phyloP scores from a whole-genome alignment of 2,888 invertebrate species.

The Dimorphilus gyrociliatus region DNA sequence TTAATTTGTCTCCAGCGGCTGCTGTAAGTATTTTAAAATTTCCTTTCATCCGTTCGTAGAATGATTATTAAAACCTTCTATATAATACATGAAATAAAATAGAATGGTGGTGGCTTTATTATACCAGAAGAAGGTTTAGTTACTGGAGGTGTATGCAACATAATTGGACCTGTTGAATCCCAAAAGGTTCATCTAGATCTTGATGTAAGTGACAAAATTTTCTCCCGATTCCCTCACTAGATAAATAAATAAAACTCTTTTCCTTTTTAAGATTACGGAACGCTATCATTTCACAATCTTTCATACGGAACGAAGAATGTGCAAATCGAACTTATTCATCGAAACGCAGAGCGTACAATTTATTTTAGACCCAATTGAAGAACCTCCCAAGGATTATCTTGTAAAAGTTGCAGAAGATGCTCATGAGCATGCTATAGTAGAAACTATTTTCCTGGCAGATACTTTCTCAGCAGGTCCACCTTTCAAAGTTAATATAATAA shows the following conservation, averaged over 20 bases:
- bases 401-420: constrained; percentile 17
- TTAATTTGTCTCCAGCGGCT: constrained; percentile 13
- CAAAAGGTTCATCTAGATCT: constrained; percentile 5
- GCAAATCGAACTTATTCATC: constrained; percentile 14
- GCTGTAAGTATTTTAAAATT: constrained; percentile 7
- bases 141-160: constrained; percentile 6
- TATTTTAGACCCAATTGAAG: constrained; percentile 10
- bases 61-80: not conserved
- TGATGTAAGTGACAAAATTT: no score
- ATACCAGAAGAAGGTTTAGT: constrained; percentile 6
- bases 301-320: constrained; percentile 13
- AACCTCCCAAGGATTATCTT: constrained; percentile 17
- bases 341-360: constrained; percentile 13
- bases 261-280: constrained; percentile 4
- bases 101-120: constrained; percentile 11
- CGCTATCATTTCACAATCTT: constrained; percentile 12
- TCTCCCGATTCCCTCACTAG: no score
- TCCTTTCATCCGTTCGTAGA: not conserved
- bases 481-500: constrained; percentile 9
- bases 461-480: constrained; percentile 17
- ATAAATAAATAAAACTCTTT: not conserved
- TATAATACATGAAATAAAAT: not conserved
- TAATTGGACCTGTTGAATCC: not conserved
- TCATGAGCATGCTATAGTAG: constrained; percentile 17
- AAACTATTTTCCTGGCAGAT: constrained; percentile 15